Percentiles rank a stretch among this genome's conserved stretches.
Evolutionary conservation across 2,888 invertebrate genomes (phyloP).

Genomic region (Sericinus montela): DNA sequence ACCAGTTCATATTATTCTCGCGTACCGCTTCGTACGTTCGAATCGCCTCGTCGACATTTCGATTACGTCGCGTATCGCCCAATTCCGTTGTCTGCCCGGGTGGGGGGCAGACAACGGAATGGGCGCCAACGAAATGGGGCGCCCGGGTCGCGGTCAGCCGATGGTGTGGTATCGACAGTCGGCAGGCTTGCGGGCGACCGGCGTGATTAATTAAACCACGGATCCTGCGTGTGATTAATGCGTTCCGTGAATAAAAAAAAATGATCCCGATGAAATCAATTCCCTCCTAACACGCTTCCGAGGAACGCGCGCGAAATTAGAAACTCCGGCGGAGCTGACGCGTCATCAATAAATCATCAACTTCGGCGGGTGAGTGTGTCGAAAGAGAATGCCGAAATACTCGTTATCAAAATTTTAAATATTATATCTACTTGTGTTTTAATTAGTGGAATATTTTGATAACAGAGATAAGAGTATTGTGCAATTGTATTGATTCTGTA

Average conservation of each 20-base stretch:
- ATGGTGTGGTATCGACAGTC: constrained; percentile 20
- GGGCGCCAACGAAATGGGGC: no score
- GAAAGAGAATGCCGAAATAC: neutral
- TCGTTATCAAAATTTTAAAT: neutral
- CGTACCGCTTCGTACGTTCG: constrained; percentile 1
- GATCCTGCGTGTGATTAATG: constrained; percentile 29
- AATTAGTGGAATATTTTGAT: no score
- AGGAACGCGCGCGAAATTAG: constrained; percentile 17
- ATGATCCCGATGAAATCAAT: constrained; percentile 28
- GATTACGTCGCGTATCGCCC: constrained; percentile 20
- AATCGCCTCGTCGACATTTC: constrained; percentile 24
- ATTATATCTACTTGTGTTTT: no score
- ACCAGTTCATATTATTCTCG: constrained; percentile 8
- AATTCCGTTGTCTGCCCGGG: constrained; percentile 17
- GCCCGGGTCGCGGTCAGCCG: constrained; percentile 12
- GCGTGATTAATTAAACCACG: constrained; percentile 31
- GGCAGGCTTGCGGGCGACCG: neutral
- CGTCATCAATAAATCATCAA: constrained; percentile 12
- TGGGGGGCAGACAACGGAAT: constrained; percentile 4
- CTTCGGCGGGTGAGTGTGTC: neutral
- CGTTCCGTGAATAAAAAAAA: constrained; percentile 27
- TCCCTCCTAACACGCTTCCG: constrained; percentile 14
- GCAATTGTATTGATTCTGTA: no score
- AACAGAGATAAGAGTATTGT: no score
- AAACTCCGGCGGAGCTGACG: constrained; percentile 10